Conservation (phyloP, 2,797 vertebrate species). For the Alca torda region DNA sequence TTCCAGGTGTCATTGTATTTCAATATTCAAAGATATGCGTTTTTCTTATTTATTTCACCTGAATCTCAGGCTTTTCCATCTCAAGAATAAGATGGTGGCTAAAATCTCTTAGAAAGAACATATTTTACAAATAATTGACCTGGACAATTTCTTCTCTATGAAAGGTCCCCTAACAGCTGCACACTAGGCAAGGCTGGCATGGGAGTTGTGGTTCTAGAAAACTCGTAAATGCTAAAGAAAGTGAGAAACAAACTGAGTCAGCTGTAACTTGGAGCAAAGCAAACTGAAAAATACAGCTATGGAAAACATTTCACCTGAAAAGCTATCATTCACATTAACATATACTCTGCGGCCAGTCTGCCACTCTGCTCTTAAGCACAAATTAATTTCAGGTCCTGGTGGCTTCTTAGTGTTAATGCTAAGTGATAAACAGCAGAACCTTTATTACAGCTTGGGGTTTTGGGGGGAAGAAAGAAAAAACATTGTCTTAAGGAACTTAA, state of each 20-base stretch:
- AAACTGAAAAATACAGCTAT: not conserved
- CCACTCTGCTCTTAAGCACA: not conserved
- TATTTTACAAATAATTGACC: not conserved
- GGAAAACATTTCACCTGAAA: not conserved
- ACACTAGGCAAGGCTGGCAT: not conserved
- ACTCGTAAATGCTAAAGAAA: not conserved
- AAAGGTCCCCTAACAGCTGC: not conserved
- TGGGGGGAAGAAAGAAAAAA: not conserved
- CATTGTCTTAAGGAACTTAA: not conserved
- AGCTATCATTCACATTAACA: not conserved
- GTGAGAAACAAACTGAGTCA: not conserved
- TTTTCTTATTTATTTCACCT: not conserved
- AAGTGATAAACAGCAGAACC: not conserved
- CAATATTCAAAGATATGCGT: not conserved
- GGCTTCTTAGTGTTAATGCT: not conserved
- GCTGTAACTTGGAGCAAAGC: not conserved
- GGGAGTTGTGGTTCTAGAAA: not conserved
- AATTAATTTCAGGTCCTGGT: not conserved
- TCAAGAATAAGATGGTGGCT: not conserved
- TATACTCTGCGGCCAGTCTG: not conserved
- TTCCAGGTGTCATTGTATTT: slow-evolving; percentile 20
- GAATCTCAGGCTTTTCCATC: not conserved
- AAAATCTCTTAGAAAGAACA: not conserved
- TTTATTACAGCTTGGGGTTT: not conserved
- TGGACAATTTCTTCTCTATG: not conserved